Conservation (phyloP, 2,888 invertebrate genomes). For the Dicranocentrus wangi region DNA sequence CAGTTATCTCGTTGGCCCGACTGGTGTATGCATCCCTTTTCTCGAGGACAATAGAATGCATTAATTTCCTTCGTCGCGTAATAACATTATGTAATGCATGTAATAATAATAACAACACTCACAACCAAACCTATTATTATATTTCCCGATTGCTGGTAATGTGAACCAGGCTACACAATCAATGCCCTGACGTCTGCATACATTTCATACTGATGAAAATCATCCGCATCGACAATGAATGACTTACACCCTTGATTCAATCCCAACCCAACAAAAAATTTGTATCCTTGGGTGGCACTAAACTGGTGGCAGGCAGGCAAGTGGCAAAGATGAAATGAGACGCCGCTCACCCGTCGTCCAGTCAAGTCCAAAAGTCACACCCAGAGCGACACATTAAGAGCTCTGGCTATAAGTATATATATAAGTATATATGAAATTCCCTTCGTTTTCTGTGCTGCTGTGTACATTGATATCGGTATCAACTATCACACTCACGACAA, state of each 20-base stretch:
- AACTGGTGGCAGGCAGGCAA: slow-evolving; percentile 54
- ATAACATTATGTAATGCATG: slow-evolving; percentile 62
- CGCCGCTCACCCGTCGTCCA: slow-evolving; percentile 24
- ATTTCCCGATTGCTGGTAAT: neutral
- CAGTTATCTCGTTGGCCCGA: slow-evolving; percentile 41
- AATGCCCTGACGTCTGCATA: neutral
- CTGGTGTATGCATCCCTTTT: neutral
- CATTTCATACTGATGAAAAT: neutral
- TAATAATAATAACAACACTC: slow-evolving; percentile 56
- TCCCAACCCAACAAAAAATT: neutral
- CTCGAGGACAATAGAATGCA: too few species aligned
- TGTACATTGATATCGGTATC: slow-evolving; percentile 28
- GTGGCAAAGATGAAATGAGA: slow-evolving; percentile 50
- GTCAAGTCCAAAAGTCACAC: slow-evolving; percentile 42
- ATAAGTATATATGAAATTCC: too few species aligned
- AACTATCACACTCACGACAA: slow-evolving; percentile 25
- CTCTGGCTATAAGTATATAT: neutral
- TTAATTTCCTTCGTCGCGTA: slow-evolving; percentile 50
- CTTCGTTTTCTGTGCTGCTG: neutral
- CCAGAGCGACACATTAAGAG: slow-evolving; percentile 28
- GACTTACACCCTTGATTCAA: slow-evolving; percentile 4
- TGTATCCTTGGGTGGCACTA: slow-evolving; percentile 38
- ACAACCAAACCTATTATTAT: slow-evolving; percentile 50
- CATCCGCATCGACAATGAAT: slow-evolving; percentile 20
- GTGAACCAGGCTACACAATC: neutral